Base-by-base conservation (phyloP, 2,113 vertebrate genomes). In the Oceanodroma tethys region DNA sequence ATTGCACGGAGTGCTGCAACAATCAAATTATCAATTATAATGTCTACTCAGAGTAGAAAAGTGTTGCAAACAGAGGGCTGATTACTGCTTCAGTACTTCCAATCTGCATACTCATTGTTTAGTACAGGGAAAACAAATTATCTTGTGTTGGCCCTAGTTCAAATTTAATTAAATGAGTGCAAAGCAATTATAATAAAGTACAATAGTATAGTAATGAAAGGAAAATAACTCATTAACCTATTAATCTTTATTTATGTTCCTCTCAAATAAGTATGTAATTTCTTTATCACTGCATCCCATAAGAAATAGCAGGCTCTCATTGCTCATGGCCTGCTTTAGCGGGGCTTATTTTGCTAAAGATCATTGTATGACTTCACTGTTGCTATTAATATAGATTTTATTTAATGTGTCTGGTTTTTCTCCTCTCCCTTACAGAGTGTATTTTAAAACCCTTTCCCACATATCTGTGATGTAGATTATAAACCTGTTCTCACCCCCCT, bases 71-170 rank as follows among this genome's bases (percentile, higher is more conserved):
- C 98, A 98, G 98, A 98, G 98, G 98, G 97, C 98, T 98, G 98
- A 98, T 98, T 98, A 98, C 98, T 98, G 98, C 98, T 98, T 98
- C 99, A 99, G 99, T 98, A 99, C 98, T 98, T 98, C 98, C 98
- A 98, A 98, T 99, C 98, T 99, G 98, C 98, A 98, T 98, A 98
- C 98, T 98, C 99, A 98, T 98, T 99, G 99, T 99, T 99, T 98
- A 98, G 98, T 98, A 98, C 99, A 98, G 98, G 98, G 98, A 99
- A 99, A 99, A 99, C 99, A 99, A 99, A 99, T 99, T 98, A 99
- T 99, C 98, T 98, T 98, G 98, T 98, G 98, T 98, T 99, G 99
- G 99, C 99, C 98, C 97, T 97, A 98, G 98, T 99, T 99, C 99
- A 99, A 98, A 99, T 99, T 99, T 99, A 99, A 99, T 99, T 99